A percentile compares a stretch with the other conserved stretches of the same genome.
phyloP scores from a whole-genome alignment of 2,113 vertebrate species.

The Galeopterus variegatus region DNA sequence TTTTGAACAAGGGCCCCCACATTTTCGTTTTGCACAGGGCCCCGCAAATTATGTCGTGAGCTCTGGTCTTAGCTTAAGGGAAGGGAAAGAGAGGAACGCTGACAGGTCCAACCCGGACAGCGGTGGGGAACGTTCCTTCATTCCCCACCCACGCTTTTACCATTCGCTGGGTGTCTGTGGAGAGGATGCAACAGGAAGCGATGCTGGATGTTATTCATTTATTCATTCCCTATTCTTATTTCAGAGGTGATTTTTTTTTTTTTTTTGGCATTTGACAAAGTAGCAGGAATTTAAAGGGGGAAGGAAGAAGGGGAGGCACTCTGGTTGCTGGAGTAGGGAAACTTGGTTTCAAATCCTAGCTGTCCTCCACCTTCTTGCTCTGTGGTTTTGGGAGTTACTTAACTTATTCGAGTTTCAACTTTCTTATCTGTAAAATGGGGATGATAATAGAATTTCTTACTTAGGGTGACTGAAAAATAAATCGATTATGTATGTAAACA shows the following conservation, averaged over 20 bases:
- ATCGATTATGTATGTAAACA: not conserved
- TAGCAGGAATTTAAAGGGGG: not conserved
- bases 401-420: not conserved
- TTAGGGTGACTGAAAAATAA: not conserved
- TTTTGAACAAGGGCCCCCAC: not conserved
- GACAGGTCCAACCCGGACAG: not conserved
- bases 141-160: not conserved
- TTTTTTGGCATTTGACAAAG: slow-evolving; percentile 36
- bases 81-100: not conserved
- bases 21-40: not conserved
- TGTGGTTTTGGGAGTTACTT: slow-evolving; percentile 22
- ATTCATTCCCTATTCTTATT: not conserved
- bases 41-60: not conserved
- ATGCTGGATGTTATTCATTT: not conserved
- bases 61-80: not conserved
- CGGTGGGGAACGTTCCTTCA: not conserved
- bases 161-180: not conserved
- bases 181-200: not conserved
- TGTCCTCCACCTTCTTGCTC: not conserved
- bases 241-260: slow-evolving; percentile 30
- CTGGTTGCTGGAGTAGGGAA: not conserved
- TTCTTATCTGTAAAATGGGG: slow-evolving; percentile 26
- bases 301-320: not conserved
- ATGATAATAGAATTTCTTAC: not conserved
- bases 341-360: not conserved